phyloP scores from a whole-genome alignment of 1,140 invertebrate species.

The Coptotermes formosanus region DNA sequence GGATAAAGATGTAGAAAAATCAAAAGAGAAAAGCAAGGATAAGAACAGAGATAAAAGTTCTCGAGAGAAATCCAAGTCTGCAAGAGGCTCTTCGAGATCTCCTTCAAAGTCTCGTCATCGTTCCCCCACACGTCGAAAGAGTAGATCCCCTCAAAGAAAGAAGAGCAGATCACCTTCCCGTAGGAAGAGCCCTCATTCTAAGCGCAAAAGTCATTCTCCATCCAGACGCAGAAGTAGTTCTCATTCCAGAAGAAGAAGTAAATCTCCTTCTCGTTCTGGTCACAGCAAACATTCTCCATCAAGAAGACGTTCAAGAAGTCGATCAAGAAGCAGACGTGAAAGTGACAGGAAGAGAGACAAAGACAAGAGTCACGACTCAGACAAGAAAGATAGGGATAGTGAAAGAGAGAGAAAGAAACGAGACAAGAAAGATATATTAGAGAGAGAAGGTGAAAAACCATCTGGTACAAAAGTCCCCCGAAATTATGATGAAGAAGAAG shows the following conservation, averaged over 20 bases:
- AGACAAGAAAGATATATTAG: conserved; percentile 40
- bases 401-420: conserved; percentile 40
- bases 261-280: conserved; percentile 42
- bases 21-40: conserved; percentile 28
- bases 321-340: conserved; percentile 37
- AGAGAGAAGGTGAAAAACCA: conserved; percentile 38
- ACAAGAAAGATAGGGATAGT: conserved; percentile 31
- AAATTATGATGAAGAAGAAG: conserved; percentile 57
- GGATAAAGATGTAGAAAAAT: conserved; percentile 34
- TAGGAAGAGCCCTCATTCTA: conserved; percentile 39
- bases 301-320: conserved; percentile 38
- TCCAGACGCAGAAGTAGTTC: conserved; percentile 36
- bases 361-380: conserved; percentile 37
- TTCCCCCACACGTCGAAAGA: conserved; percentile 42
- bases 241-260: conserved; percentile 43
- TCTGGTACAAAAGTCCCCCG: conserved; percentile 47
- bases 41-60: conserved; percentile 33
- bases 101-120: conserved; percentile 32
- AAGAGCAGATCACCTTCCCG: conserved; percentile 33
- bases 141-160: conserved; percentile 43
- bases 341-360: conserved; percentile 42
- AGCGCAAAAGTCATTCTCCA: conserved; percentile 31
- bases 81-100: conserved; percentile 32
- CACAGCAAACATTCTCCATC: conserved; percentile 48
- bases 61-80: conserved; percentile 36